Conservation (phyloP, 2,113 vertebrate genomes). For the Passer montanus region DNA sequence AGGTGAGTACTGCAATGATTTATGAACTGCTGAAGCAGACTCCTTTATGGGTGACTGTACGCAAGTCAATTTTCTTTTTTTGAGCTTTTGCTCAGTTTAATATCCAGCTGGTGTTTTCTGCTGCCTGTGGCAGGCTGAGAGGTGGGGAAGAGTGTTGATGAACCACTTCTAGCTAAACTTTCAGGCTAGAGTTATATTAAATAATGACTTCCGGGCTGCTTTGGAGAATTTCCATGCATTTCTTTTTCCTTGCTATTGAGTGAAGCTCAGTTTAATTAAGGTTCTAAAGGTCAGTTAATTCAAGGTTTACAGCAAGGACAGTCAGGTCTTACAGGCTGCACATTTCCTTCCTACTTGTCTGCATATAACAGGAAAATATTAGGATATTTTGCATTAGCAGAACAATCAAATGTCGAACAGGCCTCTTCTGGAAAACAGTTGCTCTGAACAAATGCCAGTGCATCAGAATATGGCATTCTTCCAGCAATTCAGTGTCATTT, state of each 20-base stretch:
- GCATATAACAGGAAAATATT: background rate
- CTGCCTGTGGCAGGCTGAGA: background rate
- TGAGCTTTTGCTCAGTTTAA: background rate
- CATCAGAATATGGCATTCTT: background rate
- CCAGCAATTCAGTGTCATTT: background rate
- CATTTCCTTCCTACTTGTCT: background rate
- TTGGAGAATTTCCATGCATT: background rate
- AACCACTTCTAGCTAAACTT: background rate
- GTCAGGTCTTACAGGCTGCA: background rate
- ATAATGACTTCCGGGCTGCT: background rate
- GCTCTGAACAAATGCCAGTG: background rate
- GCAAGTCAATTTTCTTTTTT: background rate
- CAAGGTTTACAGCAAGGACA: background rate
- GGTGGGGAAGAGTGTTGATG: background rate
- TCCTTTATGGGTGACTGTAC: background rate
- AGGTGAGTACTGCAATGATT: background rate
- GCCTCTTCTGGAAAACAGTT: background rate
- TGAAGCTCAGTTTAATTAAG: background rate
- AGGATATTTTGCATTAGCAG: background rate
- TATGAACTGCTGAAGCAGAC: background rate
- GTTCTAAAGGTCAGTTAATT: background rate
- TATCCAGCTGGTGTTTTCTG: background rate
- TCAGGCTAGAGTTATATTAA: background rate
- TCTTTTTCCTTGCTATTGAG: background rate
- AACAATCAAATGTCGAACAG: background rate